Evolutionary conservation across 2,113 vertebrate species (phyloP).

Genomic region (Nothocercus nigrocapillus): DNA sequence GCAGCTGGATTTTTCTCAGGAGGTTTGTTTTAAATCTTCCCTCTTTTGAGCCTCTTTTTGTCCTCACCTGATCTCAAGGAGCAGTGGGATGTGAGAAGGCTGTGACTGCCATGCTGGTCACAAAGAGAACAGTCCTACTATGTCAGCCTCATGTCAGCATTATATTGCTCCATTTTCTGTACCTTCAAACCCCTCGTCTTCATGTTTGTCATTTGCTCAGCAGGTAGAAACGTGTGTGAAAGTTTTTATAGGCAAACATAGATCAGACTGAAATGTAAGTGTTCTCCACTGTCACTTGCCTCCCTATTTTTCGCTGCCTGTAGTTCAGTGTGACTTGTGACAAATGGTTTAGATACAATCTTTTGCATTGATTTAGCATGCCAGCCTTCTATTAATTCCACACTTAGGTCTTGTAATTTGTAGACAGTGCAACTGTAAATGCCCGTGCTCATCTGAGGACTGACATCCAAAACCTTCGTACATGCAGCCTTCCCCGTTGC

Average conservation of each 20-base stretch:
- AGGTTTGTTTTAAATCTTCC: neutral
- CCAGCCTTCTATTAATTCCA: conserved; percentile 8
- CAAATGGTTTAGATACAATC: neutral
- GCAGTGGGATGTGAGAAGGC: neutral
- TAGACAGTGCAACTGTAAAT: neutral
- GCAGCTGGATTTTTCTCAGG: neutral
- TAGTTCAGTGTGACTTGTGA: neutral
- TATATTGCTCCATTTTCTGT: neutral
- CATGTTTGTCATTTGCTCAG: neutral
- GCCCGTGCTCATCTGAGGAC: neutral
- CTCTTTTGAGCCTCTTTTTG: neutral
- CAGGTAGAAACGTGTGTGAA: neutral
- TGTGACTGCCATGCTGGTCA: neutral
- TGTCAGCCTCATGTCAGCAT: fast-evolving
- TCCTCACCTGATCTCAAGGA: neutral
- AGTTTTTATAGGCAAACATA: conserved; percentile 9
- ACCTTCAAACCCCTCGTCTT: neutral
- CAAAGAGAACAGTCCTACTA: neutral
- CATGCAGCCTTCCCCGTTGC: neutral
- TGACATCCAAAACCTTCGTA: neutral
- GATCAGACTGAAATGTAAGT: conserved; percentile 5
- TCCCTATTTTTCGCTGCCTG: neutral
- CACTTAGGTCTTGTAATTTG: neutral
- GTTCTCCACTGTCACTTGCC: neutral
- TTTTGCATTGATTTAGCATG: conserved; percentile 24